Evolutionary conservation across 37 sponge, comb jelly and placozoan species (phyloP).

Genomic region (Spongilla lacustris): DNA sequence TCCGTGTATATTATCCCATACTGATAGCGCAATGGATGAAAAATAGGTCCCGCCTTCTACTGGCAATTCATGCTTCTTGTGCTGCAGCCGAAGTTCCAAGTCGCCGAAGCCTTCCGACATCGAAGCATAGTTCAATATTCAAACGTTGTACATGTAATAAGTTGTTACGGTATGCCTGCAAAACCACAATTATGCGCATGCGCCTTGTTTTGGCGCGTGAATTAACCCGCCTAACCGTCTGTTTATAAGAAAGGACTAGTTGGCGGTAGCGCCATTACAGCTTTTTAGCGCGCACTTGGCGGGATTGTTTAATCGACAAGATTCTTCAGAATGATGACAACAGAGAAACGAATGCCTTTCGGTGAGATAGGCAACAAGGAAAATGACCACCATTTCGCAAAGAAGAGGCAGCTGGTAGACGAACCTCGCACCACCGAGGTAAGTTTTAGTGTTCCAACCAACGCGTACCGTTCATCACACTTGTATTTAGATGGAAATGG

Average conservation of each 20-base stretch:
- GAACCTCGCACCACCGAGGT: background rate
- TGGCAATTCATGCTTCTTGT: background rate
- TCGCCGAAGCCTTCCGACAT: background rate
- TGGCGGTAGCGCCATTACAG: background rate
- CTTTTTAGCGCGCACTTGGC: background rate
- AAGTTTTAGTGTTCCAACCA: background rate
- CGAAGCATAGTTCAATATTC: too few relatives aligned
- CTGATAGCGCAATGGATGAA: constrained; percentile 51
- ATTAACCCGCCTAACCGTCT: background rate
- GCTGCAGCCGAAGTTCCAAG: background rate
- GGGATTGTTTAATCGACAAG: background rate
- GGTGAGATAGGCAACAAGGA: constrained; percentile 57
- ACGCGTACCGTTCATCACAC: background rate
- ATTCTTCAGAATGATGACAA: constrained; percentile 7
- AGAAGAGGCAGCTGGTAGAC: background rate
- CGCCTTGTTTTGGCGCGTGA: background rate
- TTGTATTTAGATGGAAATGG: constrained; percentile 6
- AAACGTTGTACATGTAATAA: background rate
- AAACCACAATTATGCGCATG: background rate
- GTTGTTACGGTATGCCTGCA: background rate
- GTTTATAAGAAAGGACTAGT: background rate
- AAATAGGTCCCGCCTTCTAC: constrained; percentile 58
- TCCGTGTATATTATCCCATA: constrained; percentile 90
- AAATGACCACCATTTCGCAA: constrained; percentile 4
- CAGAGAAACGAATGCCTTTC: constrained; percentile 20